Conservation (phyloP, 2,888 invertebrate species). For the Leucophenga maculata region DNA sequence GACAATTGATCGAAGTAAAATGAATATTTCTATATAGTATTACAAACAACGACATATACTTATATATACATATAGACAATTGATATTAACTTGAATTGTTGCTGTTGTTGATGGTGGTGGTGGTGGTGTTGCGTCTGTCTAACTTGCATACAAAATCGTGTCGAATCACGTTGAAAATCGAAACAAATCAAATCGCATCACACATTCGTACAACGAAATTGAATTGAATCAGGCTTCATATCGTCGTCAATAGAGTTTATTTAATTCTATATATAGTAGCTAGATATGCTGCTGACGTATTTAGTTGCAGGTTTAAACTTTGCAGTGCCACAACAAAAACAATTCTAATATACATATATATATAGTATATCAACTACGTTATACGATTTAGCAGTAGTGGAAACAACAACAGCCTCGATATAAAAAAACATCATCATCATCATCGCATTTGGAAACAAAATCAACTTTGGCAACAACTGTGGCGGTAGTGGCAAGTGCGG, state of each 20-base stretch:
- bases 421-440: not conserved
- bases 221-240: not conserved
- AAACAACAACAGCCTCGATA: slow-evolving; percentile 40
- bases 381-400: not conserved
- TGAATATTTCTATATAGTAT: not conserved
- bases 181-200: not conserved
- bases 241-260: not conserved
- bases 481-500: not conserved
- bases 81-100: slow-evolving; percentile 12
- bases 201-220: not conserved
- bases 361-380: too few species aligned
- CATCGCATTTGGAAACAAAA: not conserved
- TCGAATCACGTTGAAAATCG: not conserved
- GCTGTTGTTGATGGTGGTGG: too few species aligned
- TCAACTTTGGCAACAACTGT: not conserved
- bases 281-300: too few species aligned
- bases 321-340: slow-evolving; percentile 3
- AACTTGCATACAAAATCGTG: not conserved
- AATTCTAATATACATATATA: slow-evolving; percentile 9
- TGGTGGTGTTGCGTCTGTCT: not conserved
- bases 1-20: not conserved
- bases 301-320: not conserved
- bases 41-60: not conserved
- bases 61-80: not conserved
- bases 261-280: not conserved